Conservation (phyloP, 2,888 invertebrate genomes). For the Marronus borbonicus region DNA sequence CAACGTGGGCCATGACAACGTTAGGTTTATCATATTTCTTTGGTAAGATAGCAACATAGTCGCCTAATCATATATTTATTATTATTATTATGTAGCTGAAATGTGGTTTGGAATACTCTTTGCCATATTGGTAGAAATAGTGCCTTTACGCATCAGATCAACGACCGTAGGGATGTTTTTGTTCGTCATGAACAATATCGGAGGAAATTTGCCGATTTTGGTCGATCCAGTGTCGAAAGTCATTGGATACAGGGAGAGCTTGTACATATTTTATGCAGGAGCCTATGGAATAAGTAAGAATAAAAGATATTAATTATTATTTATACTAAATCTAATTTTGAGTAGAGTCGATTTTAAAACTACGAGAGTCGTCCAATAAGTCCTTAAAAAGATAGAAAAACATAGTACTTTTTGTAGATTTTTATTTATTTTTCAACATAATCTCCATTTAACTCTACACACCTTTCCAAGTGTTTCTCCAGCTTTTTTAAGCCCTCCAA, state of each 20-base stretch:
- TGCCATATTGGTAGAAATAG: slow-evolving; percentile 91
- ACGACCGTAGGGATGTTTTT: slow-evolving; percentile 90
- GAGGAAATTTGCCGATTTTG: slow-evolving; percentile 90
- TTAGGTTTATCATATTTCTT: slow-evolving; percentile 92
- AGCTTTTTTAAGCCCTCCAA: no score
- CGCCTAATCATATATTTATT: no score
- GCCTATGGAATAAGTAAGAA: slow-evolving; percentile 88
- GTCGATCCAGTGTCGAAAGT: slow-evolving; percentile 88
- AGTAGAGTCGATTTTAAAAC: no score
- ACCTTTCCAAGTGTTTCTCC: no score
- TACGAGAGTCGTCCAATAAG: no score
- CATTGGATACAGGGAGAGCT: slow-evolving; percentile 86
- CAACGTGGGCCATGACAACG: slow-evolving; percentile 89
- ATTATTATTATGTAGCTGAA: slow-evolving; percentile 76
- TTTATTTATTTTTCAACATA: no score
- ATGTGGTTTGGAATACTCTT: slow-evolving; percentile 97
- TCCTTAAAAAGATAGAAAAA: no score
- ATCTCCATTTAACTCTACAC: no score
- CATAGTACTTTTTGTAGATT: no score
- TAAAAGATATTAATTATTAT: neutral
- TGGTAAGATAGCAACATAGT: slow-evolving; percentile 72
- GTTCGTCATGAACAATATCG: slow-evolving; percentile 94
- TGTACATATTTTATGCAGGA: slow-evolving; percentile 92
- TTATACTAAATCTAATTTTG: neutral
- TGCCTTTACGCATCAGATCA: slow-evolving; percentile 85